Evolutionary conservation across 2,888 invertebrate genomes (phyloP), one percentile per base, ranked within the genome.

Genomic region (Dendrolimus pini): DNA sequence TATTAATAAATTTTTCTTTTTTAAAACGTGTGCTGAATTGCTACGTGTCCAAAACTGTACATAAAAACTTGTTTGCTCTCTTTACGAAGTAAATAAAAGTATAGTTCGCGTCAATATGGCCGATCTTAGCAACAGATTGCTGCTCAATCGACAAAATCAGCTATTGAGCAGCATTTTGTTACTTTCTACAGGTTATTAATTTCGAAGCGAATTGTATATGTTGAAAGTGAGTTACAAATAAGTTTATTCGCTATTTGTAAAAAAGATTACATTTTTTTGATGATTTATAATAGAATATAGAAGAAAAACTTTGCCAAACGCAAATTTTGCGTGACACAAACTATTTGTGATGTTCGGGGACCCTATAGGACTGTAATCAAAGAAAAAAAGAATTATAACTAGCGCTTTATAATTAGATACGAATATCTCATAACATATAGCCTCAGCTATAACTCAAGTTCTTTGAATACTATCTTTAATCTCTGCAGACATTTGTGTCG

Each of bases 11-110:
- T 62, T 30, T 30, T 30, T 30, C 30, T 30, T 62, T 66, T 70
- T 71, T 71, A 68, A 70, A 80, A 70, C 75, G 70, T 80, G 85
- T 83, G 85, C 85, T 77, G 64, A 69, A 65, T 78, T 76, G 82
- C 82, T 81, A 82, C 78, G 83, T 81, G 84, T 82, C 79, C 69
- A 74, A 61, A 67, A 66, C 68, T 62, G 53, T 67, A 72, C 69
- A 71, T 62, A 68, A 74, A 61, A 76, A 70, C 63, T 58, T 66
- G 64, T 61, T 68, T 74, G 81, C 85, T 81, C 85, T 81, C 83
- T 69, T 77, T 70, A 77, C 66, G 70, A 64, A 62, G 61, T 57
- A 62, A 65, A 61, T 64, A 65, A 65, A 66, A 64, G 64, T 47
- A 30, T 30, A 30, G 30, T 30, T 30, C 30, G 30, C 30, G 30